A percentile compares a stretch with the other conserved stretches of the same genome.
Conservation (phyloP, 2,888 invertebrate genomes). For the Deroplatys truncata region DNA sequence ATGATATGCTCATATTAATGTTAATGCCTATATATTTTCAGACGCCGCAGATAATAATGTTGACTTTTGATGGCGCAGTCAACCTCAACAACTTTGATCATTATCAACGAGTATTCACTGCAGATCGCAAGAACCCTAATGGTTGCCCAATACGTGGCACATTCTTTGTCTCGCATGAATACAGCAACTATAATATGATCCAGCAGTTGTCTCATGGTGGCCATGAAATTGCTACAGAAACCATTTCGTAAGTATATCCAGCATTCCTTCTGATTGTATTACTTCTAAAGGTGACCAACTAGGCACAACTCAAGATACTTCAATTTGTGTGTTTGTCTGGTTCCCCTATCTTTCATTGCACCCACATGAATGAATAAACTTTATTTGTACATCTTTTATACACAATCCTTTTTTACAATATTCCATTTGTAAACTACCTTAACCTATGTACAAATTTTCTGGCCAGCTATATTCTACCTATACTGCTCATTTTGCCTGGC, state of each 20-base stretch:
- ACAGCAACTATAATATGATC: constrained; percentile 89
- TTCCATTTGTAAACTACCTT: too few relatives aligned
- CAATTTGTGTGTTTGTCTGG: too few relatives aligned
- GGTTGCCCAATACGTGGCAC: constrained; percentile 85
- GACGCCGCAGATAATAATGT: constrained; percentile 89
- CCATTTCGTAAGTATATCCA: constrained; percentile 59
- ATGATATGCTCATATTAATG: neutral
- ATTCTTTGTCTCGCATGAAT: constrained; percentile 87
- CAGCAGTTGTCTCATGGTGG: constrained; percentile 84
- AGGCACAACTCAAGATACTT: too few relatives aligned
- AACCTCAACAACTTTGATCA: constrained; percentile 87
- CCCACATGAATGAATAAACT: too few relatives aligned
- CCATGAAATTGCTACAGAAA: constrained; percentile 76
- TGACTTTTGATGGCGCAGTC: constrained; percentile 91
- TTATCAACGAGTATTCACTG: constrained; percentile 80
- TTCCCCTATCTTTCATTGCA: too few relatives aligned
- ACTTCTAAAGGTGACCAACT: too few relatives aligned
- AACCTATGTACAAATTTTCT: too few relatives aligned
- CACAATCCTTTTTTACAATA: too few relatives aligned
- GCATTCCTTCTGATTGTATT: neutral
- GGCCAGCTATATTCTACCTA: too few relatives aligned
- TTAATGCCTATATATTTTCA: constrained; percentile 43
- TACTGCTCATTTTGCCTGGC: too few relatives aligned
- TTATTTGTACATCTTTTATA: too few relatives aligned
- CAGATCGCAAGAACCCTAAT: constrained; percentile 79